Evolutionary conservation across 2,113 vertebrate genomes (phyloP).

Genomic region (Campylorhamphus procurvoides): DNA sequence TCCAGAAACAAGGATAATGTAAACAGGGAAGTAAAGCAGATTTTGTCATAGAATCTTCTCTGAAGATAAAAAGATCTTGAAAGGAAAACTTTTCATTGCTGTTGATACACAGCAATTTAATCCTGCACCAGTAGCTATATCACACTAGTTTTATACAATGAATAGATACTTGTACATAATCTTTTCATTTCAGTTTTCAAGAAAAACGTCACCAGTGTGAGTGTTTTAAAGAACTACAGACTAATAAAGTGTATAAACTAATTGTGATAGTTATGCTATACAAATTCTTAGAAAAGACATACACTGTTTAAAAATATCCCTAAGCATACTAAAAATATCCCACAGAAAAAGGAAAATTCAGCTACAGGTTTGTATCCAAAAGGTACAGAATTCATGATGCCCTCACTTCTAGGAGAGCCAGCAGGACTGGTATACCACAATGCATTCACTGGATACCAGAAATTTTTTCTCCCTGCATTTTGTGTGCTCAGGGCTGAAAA

Average conservation of each 20-base stretch:
- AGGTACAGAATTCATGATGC: background rate
- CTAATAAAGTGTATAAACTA: background rate
- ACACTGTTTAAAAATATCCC: background rate
- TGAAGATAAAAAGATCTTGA: background rate
- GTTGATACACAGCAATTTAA: background rate
- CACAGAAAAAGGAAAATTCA: background rate
- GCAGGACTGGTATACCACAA: background rate
- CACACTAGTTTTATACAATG: background rate
- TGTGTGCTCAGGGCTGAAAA: background rate
- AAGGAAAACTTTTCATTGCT: background rate
- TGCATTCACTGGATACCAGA: background rate
- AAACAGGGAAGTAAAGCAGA: background rate
- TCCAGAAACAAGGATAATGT: background rate
- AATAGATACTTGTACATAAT: background rate
- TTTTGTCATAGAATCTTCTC: background rate
- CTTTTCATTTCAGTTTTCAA: background rate
- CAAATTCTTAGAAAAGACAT: background rate
- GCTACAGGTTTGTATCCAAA: background rate
- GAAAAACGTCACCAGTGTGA: background rate
- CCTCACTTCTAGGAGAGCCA: background rate
- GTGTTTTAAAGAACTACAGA: background rate
- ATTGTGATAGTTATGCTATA: background rate
- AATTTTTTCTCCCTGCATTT: background rate
- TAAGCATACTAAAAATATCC: background rate
- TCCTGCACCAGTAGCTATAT: background rate